Conservation (phyloP, 2,888 invertebrate genomes). For the Ganaspis brasiliensis region DNA sequence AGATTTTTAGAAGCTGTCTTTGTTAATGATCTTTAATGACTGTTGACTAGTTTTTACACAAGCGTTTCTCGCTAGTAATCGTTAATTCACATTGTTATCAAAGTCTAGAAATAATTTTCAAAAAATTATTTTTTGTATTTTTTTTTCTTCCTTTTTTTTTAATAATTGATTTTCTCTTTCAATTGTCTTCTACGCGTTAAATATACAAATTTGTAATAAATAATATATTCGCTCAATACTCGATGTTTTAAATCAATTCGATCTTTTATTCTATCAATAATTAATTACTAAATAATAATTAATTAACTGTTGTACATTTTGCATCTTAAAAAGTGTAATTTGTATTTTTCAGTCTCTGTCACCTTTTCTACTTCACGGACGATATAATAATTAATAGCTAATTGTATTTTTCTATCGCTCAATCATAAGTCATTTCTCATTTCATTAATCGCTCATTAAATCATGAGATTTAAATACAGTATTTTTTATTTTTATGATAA, state of each 20-base stretch:
- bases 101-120: background rate
- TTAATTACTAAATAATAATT: background rate
- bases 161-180: background rate
- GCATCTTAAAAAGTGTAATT: background rate
- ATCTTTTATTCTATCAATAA: background rate
- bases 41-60: constrained; percentile 37
- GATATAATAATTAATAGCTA: constrained; percentile 1
- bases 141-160: background rate
- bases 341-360: background rate
- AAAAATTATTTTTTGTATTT: constrained; percentile 18
- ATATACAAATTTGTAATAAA: background rate
- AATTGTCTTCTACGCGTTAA: background rate
- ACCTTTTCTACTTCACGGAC: background rate
- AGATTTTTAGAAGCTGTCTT: constrained; percentile 28
- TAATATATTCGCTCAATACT: constrained; percentile 3
- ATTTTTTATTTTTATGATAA: background rate
- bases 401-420: constrained; percentile 25
- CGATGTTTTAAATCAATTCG: background rate
- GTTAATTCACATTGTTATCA: constrained; percentile 23
- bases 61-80: constrained; percentile 1
- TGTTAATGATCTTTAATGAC: constrained; percentile 36
- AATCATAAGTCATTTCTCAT: background rate
- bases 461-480: background rate
- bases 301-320: constrained; percentile 10
- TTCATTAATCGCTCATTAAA: constrained; percentile 10